Percentiles rank a stretch among this genome's conserved stretches.
phyloP scores from a whole-genome alignment of 2,888 invertebrate species.

The Pristionchus japonicus region DNA sequence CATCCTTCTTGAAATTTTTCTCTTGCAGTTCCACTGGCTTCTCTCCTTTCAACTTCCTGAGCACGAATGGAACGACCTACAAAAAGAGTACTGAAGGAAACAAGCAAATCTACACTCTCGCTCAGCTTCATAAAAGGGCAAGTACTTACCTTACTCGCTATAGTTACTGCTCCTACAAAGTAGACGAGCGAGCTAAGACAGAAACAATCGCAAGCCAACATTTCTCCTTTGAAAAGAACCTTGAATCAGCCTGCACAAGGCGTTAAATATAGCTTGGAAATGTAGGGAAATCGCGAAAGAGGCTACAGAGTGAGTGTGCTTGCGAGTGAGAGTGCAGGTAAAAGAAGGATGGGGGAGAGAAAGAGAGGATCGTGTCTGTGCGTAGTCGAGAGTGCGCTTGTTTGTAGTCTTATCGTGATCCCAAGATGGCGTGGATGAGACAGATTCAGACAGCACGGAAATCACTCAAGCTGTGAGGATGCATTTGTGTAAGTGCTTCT shows the following conservation, averaged over 20 bases:
- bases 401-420: background rate
- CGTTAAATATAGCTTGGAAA: background rate
- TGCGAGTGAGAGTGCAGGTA: background rate
- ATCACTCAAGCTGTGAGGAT: too few relatives aligned
- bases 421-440: background rate
- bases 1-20: background rate
- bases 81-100: background rate
- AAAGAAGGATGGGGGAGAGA: background rate
- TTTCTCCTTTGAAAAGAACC: background rate
- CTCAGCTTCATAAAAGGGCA: too few relatives aligned
- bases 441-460: too few relatives aligned
- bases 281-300: background rate
- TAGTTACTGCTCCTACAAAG: background rate
- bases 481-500: too few relatives aligned
- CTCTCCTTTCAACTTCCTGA: background rate
- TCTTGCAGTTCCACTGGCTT: background rate
- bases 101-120: too few relatives aligned
- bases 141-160: background rate
- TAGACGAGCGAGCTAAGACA: background rate
- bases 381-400: background rate
- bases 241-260: background rate
- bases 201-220: background rate
- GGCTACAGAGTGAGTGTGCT: background rate
- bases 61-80: background rate
- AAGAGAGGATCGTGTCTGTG: background rate